phyloP scores from a whole-genome alignment of 2,797 vertebrate genomes.

The Dryobates pubescens region DNA sequence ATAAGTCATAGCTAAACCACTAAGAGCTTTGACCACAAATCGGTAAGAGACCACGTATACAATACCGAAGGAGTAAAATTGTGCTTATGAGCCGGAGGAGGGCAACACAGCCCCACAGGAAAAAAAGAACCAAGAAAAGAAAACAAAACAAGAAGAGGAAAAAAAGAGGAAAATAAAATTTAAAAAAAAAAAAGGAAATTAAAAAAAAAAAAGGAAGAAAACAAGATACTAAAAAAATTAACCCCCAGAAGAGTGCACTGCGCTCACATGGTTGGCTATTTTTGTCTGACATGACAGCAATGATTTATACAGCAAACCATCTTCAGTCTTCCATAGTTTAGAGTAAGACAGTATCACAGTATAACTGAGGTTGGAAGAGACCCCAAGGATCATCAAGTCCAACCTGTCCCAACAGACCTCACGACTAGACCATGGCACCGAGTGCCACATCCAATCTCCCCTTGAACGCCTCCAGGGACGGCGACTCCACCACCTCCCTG shows the following conservation, averaged over 20 bases:
- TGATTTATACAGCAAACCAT: neutral
- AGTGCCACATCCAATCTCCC: too few relatives aligned
- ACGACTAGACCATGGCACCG: too few relatives aligned
- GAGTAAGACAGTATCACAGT: neutral
- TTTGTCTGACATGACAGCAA: neutral
- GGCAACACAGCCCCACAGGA: neutral
- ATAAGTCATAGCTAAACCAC: neutral
- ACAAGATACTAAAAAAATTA: neutral
- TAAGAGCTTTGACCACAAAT: neutral
- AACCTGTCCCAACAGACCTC: too few relatives aligned
- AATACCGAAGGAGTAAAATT: neutral
- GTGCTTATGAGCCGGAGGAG: conserved; percentile 1
- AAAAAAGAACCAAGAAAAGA: neutral
- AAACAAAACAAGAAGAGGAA: too few relatives aligned
- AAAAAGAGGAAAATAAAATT: too few relatives aligned
- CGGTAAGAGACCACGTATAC: neutral
- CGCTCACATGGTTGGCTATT: neutral
- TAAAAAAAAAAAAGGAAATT: too few relatives aligned
- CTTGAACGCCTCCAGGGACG: too few relatives aligned
- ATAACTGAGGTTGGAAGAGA: too few relatives aligned
- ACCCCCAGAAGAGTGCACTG: neutral
- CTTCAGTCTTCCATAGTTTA: neutral
- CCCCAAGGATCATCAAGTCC: too few relatives aligned
- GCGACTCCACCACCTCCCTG: too few relatives aligned
- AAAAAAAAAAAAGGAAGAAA: too few relatives aligned